Conservation (phyloP, 2,113 vertebrate genomes). For the Myotis yumanensis region DNA sequence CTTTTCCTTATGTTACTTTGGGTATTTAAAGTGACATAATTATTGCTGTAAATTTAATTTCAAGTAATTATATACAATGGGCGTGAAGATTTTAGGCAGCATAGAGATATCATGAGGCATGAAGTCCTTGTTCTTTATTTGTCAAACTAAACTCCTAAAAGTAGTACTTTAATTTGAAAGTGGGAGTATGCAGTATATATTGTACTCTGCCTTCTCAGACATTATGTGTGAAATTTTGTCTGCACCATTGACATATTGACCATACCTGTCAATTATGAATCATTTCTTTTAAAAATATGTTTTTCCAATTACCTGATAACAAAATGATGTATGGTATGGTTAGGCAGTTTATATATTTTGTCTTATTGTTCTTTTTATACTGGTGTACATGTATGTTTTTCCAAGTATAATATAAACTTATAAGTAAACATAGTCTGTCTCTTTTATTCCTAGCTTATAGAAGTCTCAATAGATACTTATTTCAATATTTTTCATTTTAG, state of each 20-base stretch:
- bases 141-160: background rate
- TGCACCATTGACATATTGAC: background rate
- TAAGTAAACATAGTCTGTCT: background rate
- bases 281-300: conserved; percentile 40
- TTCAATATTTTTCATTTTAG: background rate
- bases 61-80: background rate
- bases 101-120: background rate
- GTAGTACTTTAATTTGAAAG: conserved; percentile 10
- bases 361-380: background rate
- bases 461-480: background rate
- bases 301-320: conserved; percentile 45
- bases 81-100: background rate
- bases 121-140: conserved; percentile 9
- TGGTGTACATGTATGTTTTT: background rate
- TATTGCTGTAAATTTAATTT: conserved; percentile 8
- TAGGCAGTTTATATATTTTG: background rate
- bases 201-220: background rate
- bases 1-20: background rate
- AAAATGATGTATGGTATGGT: conserved; percentile 27
- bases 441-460: background rate
- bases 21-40: background rate
- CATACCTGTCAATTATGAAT: conserved; percentile 6
- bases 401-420: background rate
- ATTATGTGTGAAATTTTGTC: background rate
- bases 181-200: background rate